Base-by-base conservation (phyloP, 2,888 invertebrate species). In the Cinara cedri region DNA sequence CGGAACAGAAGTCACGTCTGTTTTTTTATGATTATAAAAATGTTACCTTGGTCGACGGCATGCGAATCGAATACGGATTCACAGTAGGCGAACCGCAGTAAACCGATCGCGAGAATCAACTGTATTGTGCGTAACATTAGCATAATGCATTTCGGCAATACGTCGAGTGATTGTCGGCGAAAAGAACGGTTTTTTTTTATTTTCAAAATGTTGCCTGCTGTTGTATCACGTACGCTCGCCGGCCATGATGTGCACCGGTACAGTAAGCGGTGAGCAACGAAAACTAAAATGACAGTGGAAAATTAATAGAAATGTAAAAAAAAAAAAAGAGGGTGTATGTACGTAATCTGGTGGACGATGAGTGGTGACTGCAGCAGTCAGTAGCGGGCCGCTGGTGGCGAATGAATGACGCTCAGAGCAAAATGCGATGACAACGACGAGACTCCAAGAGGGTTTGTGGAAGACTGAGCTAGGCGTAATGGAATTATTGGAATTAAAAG, bases 391-490 rank as follows among this genome's bases (percentile, higher is more conserved):
- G 24, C 49, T 1, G 44, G 21, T 55, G 26, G 6, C 42, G 13
- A 44, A 55, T 6, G 14, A 46, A 46, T 46, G 46, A 8, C 13
- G 1, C 46, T 13, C 1, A 54, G 54, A 1, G 10, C 54, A 19
- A 34, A 54, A 9, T n/a, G 16, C 34, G 42, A 21, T 42, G 13
- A 51, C 42, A 26, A 49, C 19, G 49, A 49, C 72, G 3, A 19
- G 4, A 9, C 49, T 19, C 26, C 46, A 9, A 19, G 57, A 78
- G 57, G 49, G 68, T 78, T 70, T 42, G 76, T 60, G 60, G 68
- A 78, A 68, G 76, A 78, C 76, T 78, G 76, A 78, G 21, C 76
- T n/a, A n/a, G 68, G 68, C 68, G 76, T 68, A 68, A 68, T 60
- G 49, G 68, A 78, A 78, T 68, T 68, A 68, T 60, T 60, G 49